Conservation (phyloP, 92 coral and sea anemone genomes). For the Phenganax marumi region DNA sequence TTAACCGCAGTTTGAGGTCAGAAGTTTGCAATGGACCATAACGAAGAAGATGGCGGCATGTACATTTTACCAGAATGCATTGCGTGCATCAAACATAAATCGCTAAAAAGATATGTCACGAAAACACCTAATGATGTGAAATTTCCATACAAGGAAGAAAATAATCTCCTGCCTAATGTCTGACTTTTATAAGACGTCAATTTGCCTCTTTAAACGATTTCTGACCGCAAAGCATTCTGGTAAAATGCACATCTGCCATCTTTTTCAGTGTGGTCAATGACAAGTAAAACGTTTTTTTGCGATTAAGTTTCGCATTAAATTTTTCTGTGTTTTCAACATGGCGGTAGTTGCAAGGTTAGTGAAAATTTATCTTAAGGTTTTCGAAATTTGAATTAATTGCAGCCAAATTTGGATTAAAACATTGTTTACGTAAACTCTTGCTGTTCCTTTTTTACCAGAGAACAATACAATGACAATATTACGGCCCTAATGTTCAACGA, state of each 20-base stretch:
- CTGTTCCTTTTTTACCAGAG: background rate
- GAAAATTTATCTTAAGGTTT: background rate
- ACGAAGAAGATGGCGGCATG: too few species aligned
- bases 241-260: too few species aligned
- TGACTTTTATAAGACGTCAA: too few species aligned
- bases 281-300: background rate
- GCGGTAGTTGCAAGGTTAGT: slow-evolving; percentile 2
- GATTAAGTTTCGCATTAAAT: background rate
- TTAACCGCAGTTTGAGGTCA: slow-evolving; percentile 9
- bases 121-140: too few species aligned
- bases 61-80: too few species aligned
- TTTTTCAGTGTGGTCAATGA: too few species aligned
- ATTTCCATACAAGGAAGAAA: too few species aligned
- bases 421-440: background rate
- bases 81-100: too few species aligned
- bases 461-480: background rate
- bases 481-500: background rate
- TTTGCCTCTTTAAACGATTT: too few species aligned
- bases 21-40: slow-evolving; percentile 21
- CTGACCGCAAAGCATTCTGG: too few species aligned
- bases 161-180: too few species aligned
- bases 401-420: background rate
- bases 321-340: background rate
- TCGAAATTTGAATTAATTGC: background rate
- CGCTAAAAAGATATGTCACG: too few species aligned